These are phyloP conservation scores for Columbina picui DNA, from an alignment of 2,113 vertebrate genomes.

Conservation along the genomic window DNA sequence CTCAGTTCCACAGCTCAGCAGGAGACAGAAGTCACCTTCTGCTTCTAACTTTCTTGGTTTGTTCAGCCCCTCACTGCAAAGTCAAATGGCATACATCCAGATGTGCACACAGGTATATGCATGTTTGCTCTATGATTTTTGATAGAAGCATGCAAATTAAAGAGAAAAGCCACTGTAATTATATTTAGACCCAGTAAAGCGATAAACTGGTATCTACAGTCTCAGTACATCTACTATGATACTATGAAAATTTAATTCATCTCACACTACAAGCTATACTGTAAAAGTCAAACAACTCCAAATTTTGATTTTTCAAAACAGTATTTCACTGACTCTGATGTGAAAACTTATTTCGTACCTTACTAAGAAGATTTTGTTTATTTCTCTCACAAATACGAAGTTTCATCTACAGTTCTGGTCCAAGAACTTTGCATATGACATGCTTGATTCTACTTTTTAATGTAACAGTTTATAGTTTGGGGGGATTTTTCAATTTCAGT, in stretches of 20 bases:
- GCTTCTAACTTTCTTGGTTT: neutral
- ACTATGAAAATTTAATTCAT: neutral
- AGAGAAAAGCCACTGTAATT: neutral
- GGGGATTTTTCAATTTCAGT: neutral
- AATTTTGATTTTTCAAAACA: neutral
- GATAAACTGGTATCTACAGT: neutral
- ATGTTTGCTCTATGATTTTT: neutral
- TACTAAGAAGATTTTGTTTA: neutral
- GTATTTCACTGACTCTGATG: neutral
- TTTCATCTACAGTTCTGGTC: neutral
- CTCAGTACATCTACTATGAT: neutral
- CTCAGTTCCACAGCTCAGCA: neutral
- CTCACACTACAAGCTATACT: neutral
- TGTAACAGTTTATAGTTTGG: neutral
- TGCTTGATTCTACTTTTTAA: neutral
- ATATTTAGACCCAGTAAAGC: neutral
- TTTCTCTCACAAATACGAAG: neutral
- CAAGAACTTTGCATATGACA: neutral
- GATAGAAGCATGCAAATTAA: neutral
- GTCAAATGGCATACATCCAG: neutral
- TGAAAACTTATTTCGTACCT: neutral
- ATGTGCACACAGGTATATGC: neutral
- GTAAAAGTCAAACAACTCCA: neutral
- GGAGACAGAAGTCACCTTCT: neutral
- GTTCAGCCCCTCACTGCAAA: neutral